Conservation (phyloP, 1,140 invertebrate species). For the Drosophila triauraria region DNA sequence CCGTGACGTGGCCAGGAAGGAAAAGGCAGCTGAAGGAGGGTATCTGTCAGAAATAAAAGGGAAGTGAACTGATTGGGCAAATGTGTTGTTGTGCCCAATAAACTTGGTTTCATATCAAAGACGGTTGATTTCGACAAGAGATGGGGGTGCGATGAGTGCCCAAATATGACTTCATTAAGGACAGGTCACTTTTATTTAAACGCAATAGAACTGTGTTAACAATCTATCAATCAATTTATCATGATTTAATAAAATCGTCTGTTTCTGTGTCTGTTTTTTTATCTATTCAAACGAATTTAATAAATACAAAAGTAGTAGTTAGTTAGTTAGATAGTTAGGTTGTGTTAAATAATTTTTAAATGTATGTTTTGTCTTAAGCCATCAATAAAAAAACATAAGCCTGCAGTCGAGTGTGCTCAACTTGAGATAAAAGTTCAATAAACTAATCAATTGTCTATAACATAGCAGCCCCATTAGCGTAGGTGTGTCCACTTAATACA, state of each 20-base stretch:
- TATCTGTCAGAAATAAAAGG: conserved; percentile 5
- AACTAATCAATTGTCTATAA: conserved; percentile 42
- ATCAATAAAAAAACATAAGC: too few species aligned
- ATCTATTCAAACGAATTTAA: neutral
- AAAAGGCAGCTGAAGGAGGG: too few species aligned
- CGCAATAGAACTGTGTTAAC: conserved; percentile 36
- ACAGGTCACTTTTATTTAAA: conserved; percentile 35
- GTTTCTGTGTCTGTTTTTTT: neutral
- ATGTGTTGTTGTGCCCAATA: conserved; percentile 77
- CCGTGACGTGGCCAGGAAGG: conserved; percentile 41
- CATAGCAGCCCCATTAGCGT: conserved; percentile 37
- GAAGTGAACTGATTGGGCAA: conserved; percentile 58
- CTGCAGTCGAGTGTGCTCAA: too few species aligned
- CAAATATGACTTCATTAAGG: conserved; percentile 58
- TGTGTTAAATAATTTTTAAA: too few species aligned
- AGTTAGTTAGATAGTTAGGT: neutral
- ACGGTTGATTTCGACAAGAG: conserved; percentile 14
- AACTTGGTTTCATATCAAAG: conserved; percentile 66
- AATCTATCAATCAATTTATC: neutral
- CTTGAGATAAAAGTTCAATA: conserved; percentile 44
- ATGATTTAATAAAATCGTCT: neutral
- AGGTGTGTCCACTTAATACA: conserved; percentile 74
- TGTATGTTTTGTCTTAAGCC: too few species aligned
- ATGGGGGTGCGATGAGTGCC: conserved; percentile 11
- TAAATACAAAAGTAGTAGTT: neutral